Evolutionary conservation across 1,140 invertebrate species (phyloP).

Genomic region (Drosophila nikananu): DNA sequence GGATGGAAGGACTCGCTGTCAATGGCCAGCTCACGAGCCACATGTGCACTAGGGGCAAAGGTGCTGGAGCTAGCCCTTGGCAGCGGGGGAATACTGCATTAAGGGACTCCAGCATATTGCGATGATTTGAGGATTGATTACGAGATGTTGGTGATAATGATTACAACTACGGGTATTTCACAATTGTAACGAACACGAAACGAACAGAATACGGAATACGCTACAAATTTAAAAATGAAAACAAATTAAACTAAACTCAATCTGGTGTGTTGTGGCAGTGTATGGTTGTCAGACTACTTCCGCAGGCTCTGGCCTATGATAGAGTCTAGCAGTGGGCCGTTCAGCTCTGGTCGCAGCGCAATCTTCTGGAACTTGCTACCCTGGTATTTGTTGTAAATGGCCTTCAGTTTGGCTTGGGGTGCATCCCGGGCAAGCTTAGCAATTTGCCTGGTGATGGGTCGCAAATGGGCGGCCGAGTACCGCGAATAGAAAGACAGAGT

Average conservation of each 20-base stretch:
- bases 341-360: slow-evolving; percentile 87
- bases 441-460: slow-evolving; percentile 87
- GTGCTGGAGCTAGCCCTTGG: slow-evolving; percentile 27
- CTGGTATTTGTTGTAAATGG: slow-evolving; percentile 88
- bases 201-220: slow-evolving; percentile 58
- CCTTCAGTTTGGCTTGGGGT: slow-evolving; percentile 87
- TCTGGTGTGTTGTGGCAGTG: not conserved
- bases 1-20: slow-evolving; percentile 20
- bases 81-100: slow-evolving; percentile 10
- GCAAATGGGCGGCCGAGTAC: slow-evolving; percentile 87
- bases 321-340: slow-evolving; percentile 80
- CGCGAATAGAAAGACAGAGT: slow-evolving; percentile 88
- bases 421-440: slow-evolving; percentile 87
- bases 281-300: slow-evolving; percentile 35
- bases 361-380: slow-evolving; percentile 88
- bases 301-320: slow-evolving; percentile 58
- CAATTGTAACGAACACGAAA: slow-evolving; percentile 51
- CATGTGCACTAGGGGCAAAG: slow-evolving; percentile 23
- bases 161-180: slow-evolving; percentile 17
- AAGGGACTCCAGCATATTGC: slow-evolving; percentile 32
- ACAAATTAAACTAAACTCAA: slow-evolving; percentile 73
- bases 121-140: slow-evolving; percentile 8
- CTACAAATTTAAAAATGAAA: slow-evolving; percentile 74
- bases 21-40: slow-evolving; percentile 28
- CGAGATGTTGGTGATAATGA: slow-evolving; percentile 35